These are phyloP conservation scores for Carabus problematicus DNA, from an alignment of 2,888 invertebrate species.

Conservation along the genomic window DNA sequence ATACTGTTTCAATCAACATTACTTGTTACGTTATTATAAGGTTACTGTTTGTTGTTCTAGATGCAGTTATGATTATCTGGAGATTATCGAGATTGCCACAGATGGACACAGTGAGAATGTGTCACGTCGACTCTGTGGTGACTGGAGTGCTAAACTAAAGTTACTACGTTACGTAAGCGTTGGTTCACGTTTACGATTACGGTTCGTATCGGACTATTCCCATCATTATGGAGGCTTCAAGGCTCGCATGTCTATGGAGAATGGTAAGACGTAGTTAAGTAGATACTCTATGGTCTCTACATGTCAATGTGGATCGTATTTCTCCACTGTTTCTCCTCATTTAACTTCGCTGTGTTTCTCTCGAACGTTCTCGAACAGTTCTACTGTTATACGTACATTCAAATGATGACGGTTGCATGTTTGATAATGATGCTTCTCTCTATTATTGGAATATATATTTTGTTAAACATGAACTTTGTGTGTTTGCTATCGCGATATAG, in stretches of 20 bases:
- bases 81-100: constrained; percentile 64
- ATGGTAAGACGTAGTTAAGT: constrained; percentile 65
- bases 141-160: constrained; percentile 81
- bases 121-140: constrained; percentile 72
- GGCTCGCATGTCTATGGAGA: constrained; percentile 74
- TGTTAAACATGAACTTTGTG: constrained; percentile 32
- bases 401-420: neutral
- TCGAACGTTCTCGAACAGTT: too few species aligned
- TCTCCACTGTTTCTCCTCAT: neutral
- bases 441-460: too few species aligned
- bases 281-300: neutral
- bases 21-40: too few species aligned
- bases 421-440: neutral
- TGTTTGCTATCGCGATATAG: constrained; percentile 34
- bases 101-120: constrained; percentile 1
- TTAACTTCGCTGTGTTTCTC: neutral
- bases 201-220: constrained; percentile 80
- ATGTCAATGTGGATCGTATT: too few species aligned
- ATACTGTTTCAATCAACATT: neutral
- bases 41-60: constrained; percentile 57
- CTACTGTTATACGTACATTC: neutral
- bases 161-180: constrained; percentile 71
- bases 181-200: constrained; percentile 68
- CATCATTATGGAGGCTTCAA: constrained; percentile 78
- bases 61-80: constrained; percentile 81